Conservation (phyloP, 1,140 invertebrate genomes). For the Heliothis virescens region DNA sequence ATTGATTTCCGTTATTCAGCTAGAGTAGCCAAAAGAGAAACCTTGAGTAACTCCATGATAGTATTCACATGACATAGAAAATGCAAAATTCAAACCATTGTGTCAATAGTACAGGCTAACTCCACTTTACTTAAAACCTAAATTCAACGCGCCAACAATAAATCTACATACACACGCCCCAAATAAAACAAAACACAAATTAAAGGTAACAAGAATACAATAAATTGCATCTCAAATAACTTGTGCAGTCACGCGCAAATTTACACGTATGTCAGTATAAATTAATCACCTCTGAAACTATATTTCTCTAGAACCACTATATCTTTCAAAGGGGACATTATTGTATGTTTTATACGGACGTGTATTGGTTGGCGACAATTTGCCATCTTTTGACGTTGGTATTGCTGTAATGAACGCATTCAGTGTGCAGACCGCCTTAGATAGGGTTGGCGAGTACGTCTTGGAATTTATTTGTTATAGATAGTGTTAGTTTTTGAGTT, state of each 20-base stretch:
- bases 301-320: background rate
- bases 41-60: no score
- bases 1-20: no score
- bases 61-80: no score
- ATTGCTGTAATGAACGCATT: conserved; percentile 44
- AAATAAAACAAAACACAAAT: background rate
- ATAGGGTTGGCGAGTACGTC: conserved; percentile 4
- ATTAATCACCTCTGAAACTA: background rate
- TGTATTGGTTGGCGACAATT: conserved; percentile 19
- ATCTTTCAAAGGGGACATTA: conserved; percentile 17
- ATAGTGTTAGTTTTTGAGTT: background rate
- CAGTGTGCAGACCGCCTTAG: conserved; percentile 22
- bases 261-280: background rate
- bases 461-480: background rate
- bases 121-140: no score
- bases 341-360: conserved; percentile 9
- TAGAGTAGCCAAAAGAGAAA: no score
- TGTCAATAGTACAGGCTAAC: no score
- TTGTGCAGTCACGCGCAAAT: background rate
- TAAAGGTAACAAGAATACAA: background rate
- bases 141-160: no score
- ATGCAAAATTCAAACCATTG: no score
- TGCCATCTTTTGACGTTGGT: conserved; percentile 41
- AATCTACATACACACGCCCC: background rate
- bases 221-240: background rate